These are phyloP conservation scores for Venustoraphidia nigricollis DNA, from an alignment of 2,888 invertebrate species.

Conservation along the genomic window DNA sequence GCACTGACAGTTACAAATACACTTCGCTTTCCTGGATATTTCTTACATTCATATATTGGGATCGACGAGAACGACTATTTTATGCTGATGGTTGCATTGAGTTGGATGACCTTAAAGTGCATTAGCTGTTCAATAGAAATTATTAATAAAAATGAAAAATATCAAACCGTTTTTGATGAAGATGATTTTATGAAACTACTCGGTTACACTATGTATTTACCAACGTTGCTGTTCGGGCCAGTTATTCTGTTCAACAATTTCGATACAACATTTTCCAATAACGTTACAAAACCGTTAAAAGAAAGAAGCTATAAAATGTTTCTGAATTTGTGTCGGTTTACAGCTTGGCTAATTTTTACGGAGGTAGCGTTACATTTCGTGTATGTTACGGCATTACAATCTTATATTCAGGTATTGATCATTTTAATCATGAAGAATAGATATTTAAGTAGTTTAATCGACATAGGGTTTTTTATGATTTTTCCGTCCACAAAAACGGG, in stretches of 20 bases:
- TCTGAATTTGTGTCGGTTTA: constrained; percentile 36
- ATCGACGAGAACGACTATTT: constrained; percentile 29
- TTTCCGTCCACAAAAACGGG: too few relatives aligned
- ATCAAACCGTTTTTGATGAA: constrained; percentile 13
- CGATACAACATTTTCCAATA: constrained; percentile 25
- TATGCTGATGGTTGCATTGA: constrained; percentile 37
- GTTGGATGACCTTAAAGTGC: constrained; percentile 61
- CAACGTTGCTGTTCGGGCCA: constrained; percentile 74
- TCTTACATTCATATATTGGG: constrained; percentile 11
- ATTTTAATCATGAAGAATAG: constrained; percentile 1
- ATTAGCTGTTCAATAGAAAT: constrained; percentile 57
- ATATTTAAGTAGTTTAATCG: too few relatives aligned
- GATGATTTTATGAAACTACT: constrained; percentile 34
- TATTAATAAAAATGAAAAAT: constrained; percentile 21
- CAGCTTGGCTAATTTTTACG: constrained; percentile 51
- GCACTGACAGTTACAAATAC: constrained; percentile 35
- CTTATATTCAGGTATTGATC: constrained; percentile 40
- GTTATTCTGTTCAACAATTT: constrained; percentile 63
- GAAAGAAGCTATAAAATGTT: constrained; percentile 28
- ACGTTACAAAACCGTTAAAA: constrained; percentile 17
- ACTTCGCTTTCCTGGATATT: constrained; percentile 20
- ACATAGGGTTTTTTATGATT: too few relatives aligned
- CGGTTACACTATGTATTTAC: constrained; percentile 70
- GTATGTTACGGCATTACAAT: constrained; percentile 64
- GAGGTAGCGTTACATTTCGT: constrained; percentile 64